A percentile compares a stretch with the other conserved stretches of the same genome.
phyloP scores from a whole-genome alignment of 37 sponge, comb jelly and placozoan genomes.

The Halisarca cf. caerulea region DNA sequence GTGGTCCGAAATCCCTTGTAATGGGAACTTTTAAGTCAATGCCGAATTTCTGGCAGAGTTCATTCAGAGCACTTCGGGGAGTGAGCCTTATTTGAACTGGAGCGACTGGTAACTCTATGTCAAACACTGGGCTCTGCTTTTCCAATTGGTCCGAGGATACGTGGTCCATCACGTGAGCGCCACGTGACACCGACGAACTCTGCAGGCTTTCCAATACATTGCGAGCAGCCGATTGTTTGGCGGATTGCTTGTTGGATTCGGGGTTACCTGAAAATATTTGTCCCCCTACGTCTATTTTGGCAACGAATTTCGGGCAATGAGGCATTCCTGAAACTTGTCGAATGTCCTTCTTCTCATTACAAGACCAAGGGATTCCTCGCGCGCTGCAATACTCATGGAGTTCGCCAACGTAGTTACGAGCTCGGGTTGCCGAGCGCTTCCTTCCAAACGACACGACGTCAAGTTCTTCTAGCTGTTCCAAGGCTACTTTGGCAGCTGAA shows the following conservation, averaged over 20 bases:
- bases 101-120: neutral
- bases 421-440: neutral
- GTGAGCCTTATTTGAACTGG: neutral
- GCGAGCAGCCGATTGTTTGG: neutral
- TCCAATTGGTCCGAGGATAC: neutral
- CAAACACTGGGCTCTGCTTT: neutral
- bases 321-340: neutral
- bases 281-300: neutral
- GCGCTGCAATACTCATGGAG: neutral
- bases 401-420: neutral
- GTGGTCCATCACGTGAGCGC: neutral
- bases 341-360: neutral
- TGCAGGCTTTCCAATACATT: neutral
- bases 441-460: neutral
- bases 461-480: neutral
- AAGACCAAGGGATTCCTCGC: neutral
- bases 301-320: neutral
- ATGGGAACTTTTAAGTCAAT: neutral
- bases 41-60: conserved; percentile 2
- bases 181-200: neutral
- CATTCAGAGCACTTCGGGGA: neutral
- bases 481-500: conserved; percentile 7
- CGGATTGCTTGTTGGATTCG: neutral
- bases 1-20: neutral
- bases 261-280: neutral